Evolutionary conservation across 1,140 invertebrate species (phyloP).

Genomic region (Temnothorax longispinosus): DNA sequence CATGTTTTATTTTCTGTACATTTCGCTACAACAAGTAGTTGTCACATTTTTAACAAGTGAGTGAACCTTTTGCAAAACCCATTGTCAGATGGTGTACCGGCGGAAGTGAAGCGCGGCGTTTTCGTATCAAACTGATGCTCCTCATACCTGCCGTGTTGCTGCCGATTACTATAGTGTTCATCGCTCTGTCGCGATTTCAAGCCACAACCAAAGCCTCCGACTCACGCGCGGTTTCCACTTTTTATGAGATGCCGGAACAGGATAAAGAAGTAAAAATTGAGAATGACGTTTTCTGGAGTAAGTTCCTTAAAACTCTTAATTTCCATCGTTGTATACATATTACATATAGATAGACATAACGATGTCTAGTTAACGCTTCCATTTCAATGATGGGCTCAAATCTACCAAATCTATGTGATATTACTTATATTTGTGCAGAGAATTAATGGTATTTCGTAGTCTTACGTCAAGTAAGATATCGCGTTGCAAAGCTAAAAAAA

Average conservation of each 20-base stretch:
- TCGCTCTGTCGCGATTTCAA: conserved; percentile 79
- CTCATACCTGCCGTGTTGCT: conserved; percentile 80
- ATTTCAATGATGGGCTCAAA: not conserved
- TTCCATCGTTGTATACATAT: not conserved
- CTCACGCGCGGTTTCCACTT: conserved; percentile 43
- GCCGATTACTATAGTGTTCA: conserved; percentile 80
- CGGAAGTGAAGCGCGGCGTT: conserved; percentile 79
- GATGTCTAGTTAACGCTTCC: not conserved
- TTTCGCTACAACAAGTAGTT: not conserved
- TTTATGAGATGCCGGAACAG: conserved; percentile 52
- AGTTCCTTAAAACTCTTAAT: conserved; percentile 43
- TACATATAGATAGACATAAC: not conserved
- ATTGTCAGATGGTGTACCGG: conserved; percentile 80
- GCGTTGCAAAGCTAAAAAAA: not conserved
- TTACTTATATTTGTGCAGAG: not conserved
- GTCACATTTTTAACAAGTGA: not conserved
- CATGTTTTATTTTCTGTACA: not conserved
- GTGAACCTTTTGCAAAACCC: not conserved
- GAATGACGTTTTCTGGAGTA: conserved; percentile 57
- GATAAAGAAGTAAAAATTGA: conserved; percentile 19
- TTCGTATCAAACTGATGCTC: conserved; percentile 80
- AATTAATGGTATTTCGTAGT: not conserved
- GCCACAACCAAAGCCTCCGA: conserved; percentile 49
- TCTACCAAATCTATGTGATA: too few relatives aligned
- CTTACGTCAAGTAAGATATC: not conserved